phyloP scores from a whole-genome alignment of 2,888 invertebrate genomes.

The Helobdella robusta region DNA sequence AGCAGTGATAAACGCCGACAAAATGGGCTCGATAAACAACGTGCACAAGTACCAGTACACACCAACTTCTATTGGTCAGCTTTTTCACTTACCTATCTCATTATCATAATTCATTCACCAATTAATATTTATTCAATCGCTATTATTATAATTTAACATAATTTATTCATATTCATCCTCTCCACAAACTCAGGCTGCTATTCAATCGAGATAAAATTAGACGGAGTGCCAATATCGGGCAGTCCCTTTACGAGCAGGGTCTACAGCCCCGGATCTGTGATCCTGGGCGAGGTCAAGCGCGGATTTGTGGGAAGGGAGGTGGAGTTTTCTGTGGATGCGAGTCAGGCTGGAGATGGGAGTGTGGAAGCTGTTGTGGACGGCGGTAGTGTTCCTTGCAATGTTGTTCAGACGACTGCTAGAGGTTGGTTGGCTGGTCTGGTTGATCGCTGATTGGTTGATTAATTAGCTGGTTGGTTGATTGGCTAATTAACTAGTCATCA shows the following conservation, averaged over 20 bases:
- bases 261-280: constrained; percentile 57
- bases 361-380: constrained; percentile 97
- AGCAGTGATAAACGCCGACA: background rate
- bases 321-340: constrained; percentile 92
- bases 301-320: constrained; percentile 81
- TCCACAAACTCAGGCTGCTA: constrained; percentile 54
- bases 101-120: background rate
- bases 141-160: background rate
- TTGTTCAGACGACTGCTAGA: constrained; percentile 41
- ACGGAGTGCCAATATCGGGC: constrained; percentile 62
- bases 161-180: background rate
- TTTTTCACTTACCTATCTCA: background rate
- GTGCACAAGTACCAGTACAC: constrained; percentile 18
- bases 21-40: constrained; percentile 5
- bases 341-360: constrained; percentile 95
- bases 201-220: constrained; percentile 46
- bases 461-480: no score
- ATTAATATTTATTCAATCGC: background rate
- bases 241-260: constrained; percentile 91
- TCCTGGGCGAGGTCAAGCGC: constrained; percentile 76
- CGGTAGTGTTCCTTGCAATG: constrained; percentile 88
- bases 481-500: no score
- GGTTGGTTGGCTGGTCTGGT: no score
- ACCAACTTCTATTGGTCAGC: constrained; percentile 12
- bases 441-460: no score